Evolutionary conservation across 2,113 vertebrate species (phyloP).

Genomic region (Telmatochromis sp.): DNA sequence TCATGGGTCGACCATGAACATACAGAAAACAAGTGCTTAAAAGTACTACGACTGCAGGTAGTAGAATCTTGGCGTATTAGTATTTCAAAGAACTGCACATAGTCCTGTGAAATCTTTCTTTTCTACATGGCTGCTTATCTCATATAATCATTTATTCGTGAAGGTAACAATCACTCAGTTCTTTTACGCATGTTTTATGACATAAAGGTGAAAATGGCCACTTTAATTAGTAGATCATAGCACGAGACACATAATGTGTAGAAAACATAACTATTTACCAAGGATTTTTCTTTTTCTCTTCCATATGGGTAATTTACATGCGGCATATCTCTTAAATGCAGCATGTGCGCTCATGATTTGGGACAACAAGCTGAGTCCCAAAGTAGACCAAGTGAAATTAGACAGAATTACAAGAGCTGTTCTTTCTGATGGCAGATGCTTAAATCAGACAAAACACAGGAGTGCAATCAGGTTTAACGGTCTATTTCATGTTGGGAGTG

Average conservation of each 20-base stretch:
- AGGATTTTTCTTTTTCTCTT: not conserved
- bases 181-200: not conserved
- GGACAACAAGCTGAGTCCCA: not conserved
- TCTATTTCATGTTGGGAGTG: not conserved
- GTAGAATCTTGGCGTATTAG: not conserved
- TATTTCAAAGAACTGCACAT: not conserved
- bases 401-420: not conserved
- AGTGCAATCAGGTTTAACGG: slow-evolving; percentile 6
- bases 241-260: not conserved
- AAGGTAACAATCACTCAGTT: not conserved
- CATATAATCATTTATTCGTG: not conserved
- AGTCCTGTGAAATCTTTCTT: not conserved
- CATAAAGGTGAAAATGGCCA: not conserved
- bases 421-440: not conserved
- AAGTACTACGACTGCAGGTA: not conserved
- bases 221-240: not conserved
- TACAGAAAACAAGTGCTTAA: not conserved
- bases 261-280: not conserved
- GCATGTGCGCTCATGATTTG: not conserved
- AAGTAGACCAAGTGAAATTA: not conserved
- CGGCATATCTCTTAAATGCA: not conserved
- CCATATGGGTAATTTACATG: not conserved
- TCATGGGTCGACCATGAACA: not conserved
- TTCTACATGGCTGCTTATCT: not conserved
- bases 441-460: not conserved